Evolutionary conservation across 2,797 vertebrate species (phyloP), one percentile per base, ranked within the genome.

Genomic region (Gallinago stenura): DNA sequence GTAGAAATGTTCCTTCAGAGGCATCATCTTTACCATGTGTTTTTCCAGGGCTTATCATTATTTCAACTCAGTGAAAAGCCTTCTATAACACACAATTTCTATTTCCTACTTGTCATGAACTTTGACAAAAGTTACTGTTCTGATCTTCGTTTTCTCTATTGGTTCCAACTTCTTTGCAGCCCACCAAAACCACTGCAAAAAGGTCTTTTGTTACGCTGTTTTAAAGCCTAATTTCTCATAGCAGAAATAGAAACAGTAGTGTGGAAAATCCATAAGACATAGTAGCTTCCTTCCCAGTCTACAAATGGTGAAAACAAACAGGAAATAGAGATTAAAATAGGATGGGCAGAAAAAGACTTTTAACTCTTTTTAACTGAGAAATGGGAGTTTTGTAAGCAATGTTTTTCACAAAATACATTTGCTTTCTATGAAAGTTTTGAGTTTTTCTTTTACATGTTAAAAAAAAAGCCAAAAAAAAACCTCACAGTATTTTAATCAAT

Each of bases 291-390:
- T 93, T 93, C 76, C 87, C 75, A 85, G 56, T 17, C 56, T 60
- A 53, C 48, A 87, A 95, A 80, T 41, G 48, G 54, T 50, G 48
- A 93, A 95, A 97, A 78, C 56, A 93, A 96, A 95, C 81, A 93
- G 83, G 90, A 96, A 94, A 83, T 1, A 64, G 18, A 68, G 64
- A 89, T 83, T 89, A 90, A 94, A 95, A 84, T 50, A 93, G 78
- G 68, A 71, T 53, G 13, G 53, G 37, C 51, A 87, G 56, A 93
- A 96, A 79, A 37, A 69, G n/a, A 70, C 12, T 39, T 78, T 16
- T 37, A 17, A 43, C 24, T 81, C 12, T 46, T 56, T 46, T 54
- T 28, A 84, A 70, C 5, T 70, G 28, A 90, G 87, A 82, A 93
- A 43, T 15, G 1, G 76, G 8, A 76, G 8, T 8, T 84, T 62